Evolutionary conservation across 2,888 invertebrate genomes (phyloP).

Genomic region (Nebria salina): DNA sequence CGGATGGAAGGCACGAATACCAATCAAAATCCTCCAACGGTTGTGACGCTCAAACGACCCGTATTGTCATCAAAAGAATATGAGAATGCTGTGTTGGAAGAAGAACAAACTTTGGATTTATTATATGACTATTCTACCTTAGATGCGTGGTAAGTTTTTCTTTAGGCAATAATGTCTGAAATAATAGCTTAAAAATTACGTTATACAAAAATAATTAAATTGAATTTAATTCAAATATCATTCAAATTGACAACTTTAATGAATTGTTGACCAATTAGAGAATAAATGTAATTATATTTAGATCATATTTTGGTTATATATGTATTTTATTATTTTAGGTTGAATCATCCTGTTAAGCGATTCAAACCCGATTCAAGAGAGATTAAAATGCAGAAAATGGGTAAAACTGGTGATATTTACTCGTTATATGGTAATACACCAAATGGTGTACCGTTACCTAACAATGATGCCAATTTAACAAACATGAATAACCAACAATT

Average conservation of each 20-base stretch:
- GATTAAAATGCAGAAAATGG: conserved; percentile 60
- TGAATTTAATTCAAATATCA: too few species aligned
- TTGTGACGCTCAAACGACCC: conserved; percentile 73
- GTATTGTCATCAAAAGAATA: conserved; percentile 80
- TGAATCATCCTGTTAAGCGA: conserved; percentile 91
- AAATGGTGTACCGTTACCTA: conserved; percentile 53
- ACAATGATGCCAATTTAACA: conserved; percentile 50
- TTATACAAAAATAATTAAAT: too few species aligned
- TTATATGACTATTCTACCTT: conserved; percentile 90
- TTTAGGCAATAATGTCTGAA: not conserved
- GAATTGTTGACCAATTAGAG: too few species aligned
- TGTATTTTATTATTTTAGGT: conserved; percentile 64
- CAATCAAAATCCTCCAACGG: conserved; percentile 48
- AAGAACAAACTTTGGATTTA: conserved; percentile 80
- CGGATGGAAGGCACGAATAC: conserved; percentile 36
- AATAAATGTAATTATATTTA: too few species aligned
- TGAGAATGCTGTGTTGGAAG: conserved; percentile 81
- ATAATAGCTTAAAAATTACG: not conserved
- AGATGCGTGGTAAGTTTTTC: conserved; percentile 77
- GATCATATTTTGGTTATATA: too few species aligned
- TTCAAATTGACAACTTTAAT: too few species aligned
- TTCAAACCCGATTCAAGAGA: conserved; percentile 73
- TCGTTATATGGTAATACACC: conserved; percentile 55
- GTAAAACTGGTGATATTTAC: conserved; percentile 60
- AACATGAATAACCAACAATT: conserved; percentile 50